These are phyloP conservation scores for Diacarnus erythraeanus DNA, from an alignment of 37 sponge, comb jelly and placozoan species.

Conservation along the genomic window DNA sequence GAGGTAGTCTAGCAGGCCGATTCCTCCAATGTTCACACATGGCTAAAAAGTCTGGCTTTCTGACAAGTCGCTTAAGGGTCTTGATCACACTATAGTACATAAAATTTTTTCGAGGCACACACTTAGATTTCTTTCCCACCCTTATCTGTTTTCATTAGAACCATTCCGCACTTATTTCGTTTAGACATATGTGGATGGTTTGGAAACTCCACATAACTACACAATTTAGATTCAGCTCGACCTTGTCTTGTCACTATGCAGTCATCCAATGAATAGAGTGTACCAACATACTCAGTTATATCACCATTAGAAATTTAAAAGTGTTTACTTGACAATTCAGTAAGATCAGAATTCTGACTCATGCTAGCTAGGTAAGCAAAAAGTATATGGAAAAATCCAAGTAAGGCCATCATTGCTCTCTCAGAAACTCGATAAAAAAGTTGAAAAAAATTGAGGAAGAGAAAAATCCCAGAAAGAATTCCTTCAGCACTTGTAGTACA, in stretches of 20 bases:
- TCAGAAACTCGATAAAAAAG: not conserved
- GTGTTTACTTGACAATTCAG: not conserved
- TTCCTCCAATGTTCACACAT: constrained; percentile 6
- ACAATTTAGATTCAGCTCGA: not conserved
- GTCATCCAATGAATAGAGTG: not conserved
- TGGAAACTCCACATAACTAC: constrained; percentile 1
- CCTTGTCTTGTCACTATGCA: not conserved
- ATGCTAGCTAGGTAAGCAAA: not conserved
- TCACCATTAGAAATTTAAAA: not conserved
- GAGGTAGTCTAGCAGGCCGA: not conserved
- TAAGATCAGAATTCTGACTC: too few species aligned
- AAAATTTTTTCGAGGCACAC: not conserved
- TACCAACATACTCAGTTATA: not conserved
- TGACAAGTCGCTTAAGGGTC: not conserved
- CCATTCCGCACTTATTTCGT: not conserved
- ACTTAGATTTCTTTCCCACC: not conserved
- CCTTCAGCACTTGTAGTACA: too few species aligned
- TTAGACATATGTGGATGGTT: not conserved
- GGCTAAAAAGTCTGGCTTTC: not conserved
- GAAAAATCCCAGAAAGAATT: too few species aligned
- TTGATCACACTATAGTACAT: not conserved
- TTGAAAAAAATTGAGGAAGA: not conserved
- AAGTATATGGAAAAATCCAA: not conserved
- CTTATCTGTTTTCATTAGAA: not conserved
- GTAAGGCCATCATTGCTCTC: not conserved